phyloP scores from a whole-genome alignment of 2,888 invertebrate genomes.

The Polietes domitor region DNA sequence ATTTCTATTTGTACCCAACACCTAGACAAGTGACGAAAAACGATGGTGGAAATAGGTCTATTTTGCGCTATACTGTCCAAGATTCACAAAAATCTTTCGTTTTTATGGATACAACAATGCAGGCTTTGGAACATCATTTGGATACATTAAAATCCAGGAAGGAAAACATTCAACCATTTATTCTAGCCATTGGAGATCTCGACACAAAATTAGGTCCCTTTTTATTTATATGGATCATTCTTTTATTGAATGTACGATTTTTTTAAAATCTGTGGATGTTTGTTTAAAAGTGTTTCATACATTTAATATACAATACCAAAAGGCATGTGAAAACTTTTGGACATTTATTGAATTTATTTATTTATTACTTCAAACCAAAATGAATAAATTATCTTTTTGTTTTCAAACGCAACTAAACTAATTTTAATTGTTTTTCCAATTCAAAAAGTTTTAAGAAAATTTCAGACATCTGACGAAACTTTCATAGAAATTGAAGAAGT shows the following conservation, averaged over 20 bases:
- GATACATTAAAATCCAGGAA: constrained; percentile 12
- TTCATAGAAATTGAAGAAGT: too few relatives aligned
- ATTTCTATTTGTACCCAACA: constrained; percentile 4
- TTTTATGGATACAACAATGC: neutral
- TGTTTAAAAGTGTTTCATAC: constrained; percentile 8
- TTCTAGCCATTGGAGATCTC: constrained; percentile 29
- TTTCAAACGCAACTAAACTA: too few relatives aligned
- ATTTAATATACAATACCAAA: constrained; percentile 17
- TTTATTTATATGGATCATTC: neutral
- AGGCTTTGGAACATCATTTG: constrained; percentile 29
- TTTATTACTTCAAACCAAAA: neutral
- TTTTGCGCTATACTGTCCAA: constrained; percentile 2
- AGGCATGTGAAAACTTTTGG: constrained; percentile 3
- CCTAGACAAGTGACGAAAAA: neutral
- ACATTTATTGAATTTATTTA: constrained; percentile 4
- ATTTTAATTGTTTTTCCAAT: neutral
- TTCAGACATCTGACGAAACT: neutral
- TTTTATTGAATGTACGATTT: constrained; percentile 5
- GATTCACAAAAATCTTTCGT: constrained; percentile 16
- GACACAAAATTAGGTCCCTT: neutral
- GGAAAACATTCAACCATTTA: constrained; percentile 40
- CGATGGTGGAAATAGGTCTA: neutral
- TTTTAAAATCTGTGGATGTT: constrained; percentile 4
- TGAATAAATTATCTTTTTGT: neutral
- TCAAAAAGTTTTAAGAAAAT: neutral